phyloP scores from a whole-genome alignment of 2,888 invertebrate species.

The Euproctis similis region DNA sequence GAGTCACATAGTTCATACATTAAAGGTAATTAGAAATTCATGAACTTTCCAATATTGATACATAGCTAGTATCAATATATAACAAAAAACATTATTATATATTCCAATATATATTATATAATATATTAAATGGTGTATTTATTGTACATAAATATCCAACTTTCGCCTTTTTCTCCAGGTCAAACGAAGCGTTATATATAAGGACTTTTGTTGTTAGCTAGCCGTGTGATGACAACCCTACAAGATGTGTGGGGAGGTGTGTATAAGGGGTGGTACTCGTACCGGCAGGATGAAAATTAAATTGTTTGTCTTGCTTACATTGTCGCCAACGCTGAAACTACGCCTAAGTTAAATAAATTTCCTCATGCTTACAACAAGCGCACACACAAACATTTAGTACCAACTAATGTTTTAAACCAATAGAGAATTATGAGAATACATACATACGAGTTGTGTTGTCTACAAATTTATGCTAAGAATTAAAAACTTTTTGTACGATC shows the following conservation, averaged over 20 bases:
- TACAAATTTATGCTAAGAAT: conserved; percentile 63
- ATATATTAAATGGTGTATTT: too few species aligned
- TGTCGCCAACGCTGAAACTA: conserved; percentile 68
- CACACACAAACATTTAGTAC: too few species aligned
- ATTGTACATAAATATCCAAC: too few species aligned
- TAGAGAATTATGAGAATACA: conserved; percentile 29
- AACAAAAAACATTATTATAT: too few species aligned
- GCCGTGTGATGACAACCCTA: conserved; percentile 21
- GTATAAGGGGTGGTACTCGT: conserved; percentile 15
- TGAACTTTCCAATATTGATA: too few species aligned
- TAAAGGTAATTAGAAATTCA: too few species aligned
- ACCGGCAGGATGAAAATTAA: conserved; percentile 64
- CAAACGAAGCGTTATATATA: too few species aligned
- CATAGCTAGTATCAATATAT: too few species aligned
- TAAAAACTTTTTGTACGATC: conserved; percentile 58
- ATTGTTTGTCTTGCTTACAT: conserved; percentile 74
- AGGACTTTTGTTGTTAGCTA: too few species aligned
- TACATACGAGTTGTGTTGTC: conserved; percentile 33
- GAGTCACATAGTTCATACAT: too few species aligned
- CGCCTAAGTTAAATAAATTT: conserved; percentile 73
- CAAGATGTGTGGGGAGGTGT: conserved; percentile 16
- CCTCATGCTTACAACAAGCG: conserved; percentile 61
- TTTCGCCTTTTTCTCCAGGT: too few species aligned
- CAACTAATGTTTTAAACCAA: conserved; percentile 63
- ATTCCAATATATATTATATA: too few species aligned